Conservation (phyloP, 2,113 vertebrate genomes). For the Glaucidium brasilianum region DNA sequence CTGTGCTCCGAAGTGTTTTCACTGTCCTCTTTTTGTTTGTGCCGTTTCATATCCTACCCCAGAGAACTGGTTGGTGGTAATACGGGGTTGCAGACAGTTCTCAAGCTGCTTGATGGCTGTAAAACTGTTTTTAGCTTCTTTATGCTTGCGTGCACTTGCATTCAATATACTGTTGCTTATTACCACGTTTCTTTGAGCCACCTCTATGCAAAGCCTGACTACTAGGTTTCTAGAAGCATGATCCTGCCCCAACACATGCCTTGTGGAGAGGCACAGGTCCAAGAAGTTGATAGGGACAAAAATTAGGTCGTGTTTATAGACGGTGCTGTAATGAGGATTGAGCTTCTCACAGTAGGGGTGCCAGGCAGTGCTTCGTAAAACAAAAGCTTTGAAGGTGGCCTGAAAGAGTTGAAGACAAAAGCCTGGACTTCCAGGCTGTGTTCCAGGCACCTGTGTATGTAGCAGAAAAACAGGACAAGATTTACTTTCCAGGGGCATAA, state of each 20-base stretch:
- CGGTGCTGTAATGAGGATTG: background rate
- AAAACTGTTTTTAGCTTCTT: background rate
- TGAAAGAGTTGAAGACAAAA: conserved; percentile 23
- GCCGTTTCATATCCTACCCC: background rate
- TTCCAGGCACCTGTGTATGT: conserved; percentile 32
- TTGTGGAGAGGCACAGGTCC: background rate
- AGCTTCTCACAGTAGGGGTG: conserved; percentile 42
- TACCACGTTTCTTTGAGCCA: background rate
- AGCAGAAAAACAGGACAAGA: background rate
- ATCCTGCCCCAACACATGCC: background rate
- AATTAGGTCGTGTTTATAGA: conserved; percentile 29
- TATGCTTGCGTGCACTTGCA: background rate
- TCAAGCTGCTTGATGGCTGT: background rate
- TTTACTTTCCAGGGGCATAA: background rate
- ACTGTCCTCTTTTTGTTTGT: background rate
- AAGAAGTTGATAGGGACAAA: conserved; percentile 19
- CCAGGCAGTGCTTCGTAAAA: background rate
- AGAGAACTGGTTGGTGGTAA: background rate
- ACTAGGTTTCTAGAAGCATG: background rate
- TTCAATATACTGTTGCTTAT: background rate
- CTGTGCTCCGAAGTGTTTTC: background rate
- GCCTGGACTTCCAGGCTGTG: background rate
- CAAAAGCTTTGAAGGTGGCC: conserved; percentile 42
- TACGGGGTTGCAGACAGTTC: background rate
- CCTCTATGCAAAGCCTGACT: background rate